Conservation (phyloP, 2,113 vertebrate species). For the Protomyctophum bolini region DNA sequence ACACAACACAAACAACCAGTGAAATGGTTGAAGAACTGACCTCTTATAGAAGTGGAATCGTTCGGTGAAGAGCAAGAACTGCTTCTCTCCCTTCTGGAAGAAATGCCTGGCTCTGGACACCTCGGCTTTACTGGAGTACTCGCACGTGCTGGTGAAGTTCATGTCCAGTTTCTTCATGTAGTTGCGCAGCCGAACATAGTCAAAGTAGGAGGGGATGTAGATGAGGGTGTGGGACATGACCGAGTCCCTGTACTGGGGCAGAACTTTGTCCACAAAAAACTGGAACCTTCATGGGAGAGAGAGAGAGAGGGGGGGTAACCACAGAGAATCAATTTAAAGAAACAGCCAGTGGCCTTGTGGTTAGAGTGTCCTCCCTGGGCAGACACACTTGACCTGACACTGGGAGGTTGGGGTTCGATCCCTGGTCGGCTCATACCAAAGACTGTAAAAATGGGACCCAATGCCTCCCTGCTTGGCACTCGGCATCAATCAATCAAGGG, state of each 20-base stretch:
- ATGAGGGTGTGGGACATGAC: constrained; percentile 96
- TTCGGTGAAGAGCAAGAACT: constrained; percentile 92
- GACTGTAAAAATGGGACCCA: too few species aligned
- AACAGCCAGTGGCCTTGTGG: too few species aligned
- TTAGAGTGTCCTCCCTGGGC: too few species aligned
- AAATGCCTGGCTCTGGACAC: constrained; percentile 87
- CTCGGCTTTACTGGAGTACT: constrained; percentile 85
- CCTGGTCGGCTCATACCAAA: too few species aligned
- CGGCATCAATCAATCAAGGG: too few species aligned
- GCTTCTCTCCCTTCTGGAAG: constrained; percentile 89
- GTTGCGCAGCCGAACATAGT: constrained; percentile 94
- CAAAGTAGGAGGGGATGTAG: constrained; percentile 94
- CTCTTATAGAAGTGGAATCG: constrained; percentile 99
- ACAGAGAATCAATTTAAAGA: neutral
- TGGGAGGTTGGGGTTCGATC: too few species aligned
- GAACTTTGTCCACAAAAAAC: constrained; percentile 88
- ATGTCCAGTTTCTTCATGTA: constrained; percentile 92
- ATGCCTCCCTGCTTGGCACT: too few species aligned
- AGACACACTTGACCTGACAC: too few species aligned
- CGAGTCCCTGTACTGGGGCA: constrained; percentile 93
- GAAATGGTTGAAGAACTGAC: constrained; percentile 59
- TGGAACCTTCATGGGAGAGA: constrained; percentile 81
- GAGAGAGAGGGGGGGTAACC: neutral
- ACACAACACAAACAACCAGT: too few species aligned
- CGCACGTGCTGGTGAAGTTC: constrained; percentile 87